Evolutionary conservation across 2,797 vertebrate species (phyloP), one percentile per base, ranked within the genome.

Genomic region (Amphiprion clarkii): DNA sequence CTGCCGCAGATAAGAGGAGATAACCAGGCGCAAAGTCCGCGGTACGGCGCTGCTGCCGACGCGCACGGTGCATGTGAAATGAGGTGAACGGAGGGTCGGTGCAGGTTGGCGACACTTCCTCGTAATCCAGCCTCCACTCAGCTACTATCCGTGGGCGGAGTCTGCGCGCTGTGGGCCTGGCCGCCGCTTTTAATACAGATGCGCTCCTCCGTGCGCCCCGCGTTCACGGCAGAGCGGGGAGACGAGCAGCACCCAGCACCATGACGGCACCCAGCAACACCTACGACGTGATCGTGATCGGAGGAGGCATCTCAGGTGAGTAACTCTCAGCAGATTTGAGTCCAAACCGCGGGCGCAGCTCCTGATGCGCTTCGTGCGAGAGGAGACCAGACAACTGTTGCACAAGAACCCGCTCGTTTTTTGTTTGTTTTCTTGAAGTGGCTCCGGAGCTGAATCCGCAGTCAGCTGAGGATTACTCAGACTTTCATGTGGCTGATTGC

Each of bases 291-390:
- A 84, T 99, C 12, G 97, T 99, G 84, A 89, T 98, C 83, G 98
- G 97, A 70, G 97, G 93, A 74, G 97, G 98, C 66, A 96, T 99
- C 81, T 99, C 98, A 95, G 98, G 98, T 98, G 95, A 90, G 21
- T 57, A 5, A 44, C 29, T 9, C 1, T 36, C 8, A 4, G 42
- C 42, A 46, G n/a, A 1, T 25, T 53, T 27, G 51, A 23, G 17
- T 19, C 19, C 39, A 31, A 33, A 29, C 12, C 58, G 6, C 6
- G 44, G 44, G 39, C 68, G 42, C 70, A 9, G 48, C 49, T 31
- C 12, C 7, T 25, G 46, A 33, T 55, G 56, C 62, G 76, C 71
- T 48, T 72, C 61, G 68, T 66, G 33, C 9, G 19, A n/a, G 2
- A 61, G 72, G 59, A 12, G 71, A 40, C 14, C 10, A 42, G 53